Evolutionary conservation across 2,113 vertebrate genomes (phyloP).

Genomic region (Melanotaenia duboulayi): DNA sequence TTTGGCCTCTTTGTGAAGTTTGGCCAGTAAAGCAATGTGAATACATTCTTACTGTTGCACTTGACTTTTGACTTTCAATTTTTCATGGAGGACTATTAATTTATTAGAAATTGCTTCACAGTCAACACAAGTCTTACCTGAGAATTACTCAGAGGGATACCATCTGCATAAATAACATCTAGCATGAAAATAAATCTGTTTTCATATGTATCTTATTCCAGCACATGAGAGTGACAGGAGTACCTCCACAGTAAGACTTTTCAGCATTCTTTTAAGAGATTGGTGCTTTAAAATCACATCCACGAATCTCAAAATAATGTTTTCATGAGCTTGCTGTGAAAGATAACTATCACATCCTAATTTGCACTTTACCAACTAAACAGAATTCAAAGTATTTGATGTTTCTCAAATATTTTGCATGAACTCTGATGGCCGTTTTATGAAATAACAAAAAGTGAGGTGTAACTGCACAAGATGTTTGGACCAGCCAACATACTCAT

Average conservation of each 20-base stretch:
- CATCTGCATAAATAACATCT: conserved; percentile 39
- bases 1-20: not conserved
- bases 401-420: too few relatives aligned
- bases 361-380: not conserved
- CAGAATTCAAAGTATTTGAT: not conserved
- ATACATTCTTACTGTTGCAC: not conserved
- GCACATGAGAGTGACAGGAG: conserved; percentile 9
- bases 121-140: conserved; percentile 41
- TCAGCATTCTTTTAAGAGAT: not conserved
- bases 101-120: conserved; percentile 36
- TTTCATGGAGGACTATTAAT: conserved; percentile 30
- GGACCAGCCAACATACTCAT: not conserved
- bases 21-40: not conserved
- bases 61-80: conserved; percentile 11
- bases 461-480: conserved; percentile 6
- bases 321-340: not conserved
- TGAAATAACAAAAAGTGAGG: not conserved
- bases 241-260: not conserved
- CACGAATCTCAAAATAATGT: not conserved
- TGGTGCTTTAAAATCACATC: conserved; percentile 3
- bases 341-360: not conserved
- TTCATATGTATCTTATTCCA: conserved; percentile 10
- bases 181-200: conserved; percentile 3
- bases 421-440: not conserved
- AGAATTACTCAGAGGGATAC: conserved; percentile 28